Evolutionary conservation across 2,888 invertebrate genomes (phyloP).

Genomic region (Dolichomitus sp.): DNA sequence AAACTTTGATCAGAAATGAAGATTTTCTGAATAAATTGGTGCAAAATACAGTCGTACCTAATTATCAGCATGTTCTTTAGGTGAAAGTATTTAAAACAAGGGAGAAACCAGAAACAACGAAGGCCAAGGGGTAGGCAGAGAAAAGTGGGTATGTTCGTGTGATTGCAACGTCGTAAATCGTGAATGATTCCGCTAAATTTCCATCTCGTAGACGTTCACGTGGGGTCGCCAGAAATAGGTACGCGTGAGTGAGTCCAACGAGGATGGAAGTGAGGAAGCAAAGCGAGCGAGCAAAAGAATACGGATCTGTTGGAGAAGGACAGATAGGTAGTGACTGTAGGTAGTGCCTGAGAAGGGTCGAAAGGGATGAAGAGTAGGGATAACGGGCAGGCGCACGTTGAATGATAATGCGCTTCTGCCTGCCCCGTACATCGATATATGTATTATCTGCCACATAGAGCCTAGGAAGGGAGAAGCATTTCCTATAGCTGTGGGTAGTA

Average conservation of each 20-base stretch:
- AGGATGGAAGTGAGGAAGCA: constrained; percentile 1
- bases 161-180: constrained; percentile 73
- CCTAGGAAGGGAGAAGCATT: not conserved
- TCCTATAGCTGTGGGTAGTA: not conserved
- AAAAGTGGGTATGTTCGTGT: not conserved
- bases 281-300: constrained; percentile 13
- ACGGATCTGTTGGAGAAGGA: constrained; percentile 30
- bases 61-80: not conserved
- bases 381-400: constrained; percentile 76
- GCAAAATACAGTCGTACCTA: not conserved
- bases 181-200: constrained; percentile 80
- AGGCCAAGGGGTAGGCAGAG: not conserved
- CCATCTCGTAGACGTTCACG: constrained; percentile 54
- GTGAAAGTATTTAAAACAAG: not conserved
- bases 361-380: constrained; percentile 68
- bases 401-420: constrained; percentile 79
- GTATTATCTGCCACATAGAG: constrained; percentile 17
- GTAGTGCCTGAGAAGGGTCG: not conserved
- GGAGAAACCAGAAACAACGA: not conserved
- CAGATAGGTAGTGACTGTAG: no score
- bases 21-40: no score
- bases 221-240: not conserved
- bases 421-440: constrained; percentile 61
- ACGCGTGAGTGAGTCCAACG: not conserved
- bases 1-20: no score